Percentiles rank a stretch among this genome's conserved stretches.
Evolutionary conservation across 37 sponge, comb jelly and placozoan genomes (phyloP).

Genomic region (Beroe forskalii): DNA sequence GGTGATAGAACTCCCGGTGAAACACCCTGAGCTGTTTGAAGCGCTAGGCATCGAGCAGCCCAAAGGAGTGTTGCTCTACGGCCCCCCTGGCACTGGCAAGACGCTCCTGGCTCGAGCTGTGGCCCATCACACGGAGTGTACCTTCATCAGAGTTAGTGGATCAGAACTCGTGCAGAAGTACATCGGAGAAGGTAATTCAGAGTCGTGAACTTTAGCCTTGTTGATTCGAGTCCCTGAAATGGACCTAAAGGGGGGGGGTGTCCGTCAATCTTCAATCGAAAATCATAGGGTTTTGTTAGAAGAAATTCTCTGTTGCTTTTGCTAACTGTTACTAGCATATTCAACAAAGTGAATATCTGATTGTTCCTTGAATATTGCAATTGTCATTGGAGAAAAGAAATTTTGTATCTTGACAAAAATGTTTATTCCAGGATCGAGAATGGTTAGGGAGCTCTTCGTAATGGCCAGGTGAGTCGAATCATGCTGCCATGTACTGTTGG

Average conservation of each 20-base stretch:
- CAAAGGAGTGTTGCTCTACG: conserved; percentile 73
- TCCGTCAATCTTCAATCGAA: too few relatives aligned
- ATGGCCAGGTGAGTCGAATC: conserved; percentile 71
- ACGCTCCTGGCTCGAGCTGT: conserved; percentile 97
- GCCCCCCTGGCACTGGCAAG: conserved; percentile 69
- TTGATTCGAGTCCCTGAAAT: too few relatives aligned
- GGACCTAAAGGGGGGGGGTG: too few relatives aligned
- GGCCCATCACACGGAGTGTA: conserved; percentile 98
- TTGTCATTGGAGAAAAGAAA: too few relatives aligned
- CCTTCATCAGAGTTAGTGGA: conserved; percentile 96
- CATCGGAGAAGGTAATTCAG: conserved; percentile 97
- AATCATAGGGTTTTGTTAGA: too few relatives aligned
- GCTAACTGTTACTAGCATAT: too few relatives aligned
- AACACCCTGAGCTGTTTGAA: conserved; percentile 98
- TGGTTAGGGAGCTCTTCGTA: conserved; percentile 70
- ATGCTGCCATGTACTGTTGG: too few relatives aligned
- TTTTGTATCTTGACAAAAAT: too few relatives aligned
- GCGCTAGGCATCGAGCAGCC: conserved; percentile 97
- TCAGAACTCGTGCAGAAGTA: conserved; percentile 99
- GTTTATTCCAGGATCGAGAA: conserved; percentile 66
- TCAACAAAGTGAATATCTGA: too few relatives aligned
- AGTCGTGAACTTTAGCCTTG: too few relatives aligned
- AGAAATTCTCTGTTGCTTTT: too few relatives aligned
- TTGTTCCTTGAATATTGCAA: too few relatives aligned
- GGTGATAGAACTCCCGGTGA: conserved; percentile 97